phyloP scores from a whole-genome alignment of 2,888 invertebrate genomes.

The Pegoplata infirma region DNA sequence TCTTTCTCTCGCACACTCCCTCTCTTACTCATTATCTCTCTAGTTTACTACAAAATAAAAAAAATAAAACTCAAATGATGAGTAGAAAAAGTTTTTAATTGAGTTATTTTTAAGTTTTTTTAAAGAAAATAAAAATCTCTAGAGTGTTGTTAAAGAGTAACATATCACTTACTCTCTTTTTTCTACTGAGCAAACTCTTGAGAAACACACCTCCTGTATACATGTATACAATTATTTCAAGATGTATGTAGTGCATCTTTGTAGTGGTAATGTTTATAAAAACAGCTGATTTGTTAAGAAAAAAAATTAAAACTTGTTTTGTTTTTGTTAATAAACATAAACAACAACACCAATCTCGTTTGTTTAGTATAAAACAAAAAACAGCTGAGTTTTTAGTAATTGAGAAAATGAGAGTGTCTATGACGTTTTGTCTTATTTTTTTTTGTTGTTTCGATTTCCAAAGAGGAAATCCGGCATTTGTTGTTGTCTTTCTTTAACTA shows the following conservation, averaged over 20 bases:
- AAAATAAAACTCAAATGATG: too few species aligned
- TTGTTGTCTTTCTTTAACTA: constrained; percentile 10
- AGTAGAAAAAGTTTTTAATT: neutral
- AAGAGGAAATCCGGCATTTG: constrained; percentile 63
- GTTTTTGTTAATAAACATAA: constrained; percentile 32
- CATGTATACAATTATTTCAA: neutral
- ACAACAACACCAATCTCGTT: constrained; percentile 34
- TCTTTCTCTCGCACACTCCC: too few species aligned
- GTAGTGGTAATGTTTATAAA: constrained; percentile 24
- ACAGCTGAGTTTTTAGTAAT: constrained; percentile 61
- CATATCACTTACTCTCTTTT: neutral
- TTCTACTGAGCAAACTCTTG: constrained; percentile 39
- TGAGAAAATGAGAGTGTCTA: constrained; percentile 48
- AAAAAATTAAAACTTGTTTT: constrained; percentile 52
- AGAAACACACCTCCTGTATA: constrained; percentile 58
- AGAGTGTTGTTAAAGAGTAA: neutral
- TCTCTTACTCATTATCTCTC: constrained; percentile 6
- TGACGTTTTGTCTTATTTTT: too few species aligned
- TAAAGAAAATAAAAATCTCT: neutral
- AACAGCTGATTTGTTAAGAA: constrained; percentile 69
- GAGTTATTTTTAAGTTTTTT: neutral
- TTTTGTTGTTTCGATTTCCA: constrained; percentile 39
- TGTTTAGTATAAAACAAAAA: constrained; percentile 52
- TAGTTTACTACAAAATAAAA: neutral
- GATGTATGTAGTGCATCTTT: neutral